Conservation (phyloP, 2,113 vertebrate genomes). For the Nyctibius bracteatus region DNA sequence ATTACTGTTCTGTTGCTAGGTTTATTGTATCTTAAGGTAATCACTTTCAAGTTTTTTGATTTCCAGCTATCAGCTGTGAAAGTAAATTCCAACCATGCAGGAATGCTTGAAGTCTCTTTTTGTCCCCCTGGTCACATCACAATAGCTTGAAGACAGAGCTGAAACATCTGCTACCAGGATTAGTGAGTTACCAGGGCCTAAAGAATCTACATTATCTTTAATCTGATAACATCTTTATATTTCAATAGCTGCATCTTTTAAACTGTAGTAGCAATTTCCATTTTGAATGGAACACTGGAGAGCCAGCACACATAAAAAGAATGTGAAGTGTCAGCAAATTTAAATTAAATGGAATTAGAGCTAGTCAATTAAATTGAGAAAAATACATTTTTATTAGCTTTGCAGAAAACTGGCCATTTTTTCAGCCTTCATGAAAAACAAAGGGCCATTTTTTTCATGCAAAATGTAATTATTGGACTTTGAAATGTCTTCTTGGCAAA, state of each 20-base stretch:
- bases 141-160: background rate
- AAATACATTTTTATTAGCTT: background rate
- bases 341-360: background rate
- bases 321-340: background rate
- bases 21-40: background rate
- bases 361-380: background rate
- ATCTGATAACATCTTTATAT: background rate
- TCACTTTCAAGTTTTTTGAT: background rate
- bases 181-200: background rate
- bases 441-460: background rate
- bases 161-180: conserved; percentile 19
- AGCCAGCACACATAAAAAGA: background rate
- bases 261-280: background rate
- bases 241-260: background rate
- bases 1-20: background rate
- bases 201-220: background rate
- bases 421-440: background rate
- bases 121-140: background rate
- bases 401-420: background rate
- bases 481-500: background rate
- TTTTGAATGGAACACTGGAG: background rate
- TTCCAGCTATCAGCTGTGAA: background rate
- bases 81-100: background rate
- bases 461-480: background rate
- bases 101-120: background rate